Conservation (phyloP, 2,113 vertebrate species). For the Osmerus eperlanus region DNA sequence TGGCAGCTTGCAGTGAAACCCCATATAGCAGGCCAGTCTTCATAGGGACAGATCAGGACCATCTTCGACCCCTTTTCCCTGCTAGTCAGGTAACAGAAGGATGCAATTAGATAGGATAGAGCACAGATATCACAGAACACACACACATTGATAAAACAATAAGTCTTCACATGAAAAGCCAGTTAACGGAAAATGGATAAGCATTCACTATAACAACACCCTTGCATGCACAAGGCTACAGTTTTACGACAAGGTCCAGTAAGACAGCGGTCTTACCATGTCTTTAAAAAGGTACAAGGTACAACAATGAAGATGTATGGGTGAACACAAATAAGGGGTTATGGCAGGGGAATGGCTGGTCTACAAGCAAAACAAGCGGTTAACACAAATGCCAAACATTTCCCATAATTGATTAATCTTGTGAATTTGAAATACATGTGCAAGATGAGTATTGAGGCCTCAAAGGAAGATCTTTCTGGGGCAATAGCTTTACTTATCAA, state of each 20-base stretch:
- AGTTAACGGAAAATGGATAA: background rate
- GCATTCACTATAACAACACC: slow-evolving; percentile 19
- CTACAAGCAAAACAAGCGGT: slow-evolving; percentile 27
- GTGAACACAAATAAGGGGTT: slow-evolving; percentile 3
- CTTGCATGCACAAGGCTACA: slow-evolving; percentile 51
- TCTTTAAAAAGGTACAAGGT: background rate
- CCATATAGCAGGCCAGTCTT: slow-evolving; percentile 99
- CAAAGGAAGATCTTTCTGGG: slow-evolving; percentile 47
- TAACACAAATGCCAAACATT: slow-evolving; percentile 45
- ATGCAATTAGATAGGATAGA: slow-evolving; percentile 83
- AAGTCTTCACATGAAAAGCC: background rate
- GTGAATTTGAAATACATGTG: slow-evolving; percentile 49
- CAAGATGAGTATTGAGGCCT: slow-evolving; percentile 59
- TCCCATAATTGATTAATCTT: slow-evolving; percentile 16
- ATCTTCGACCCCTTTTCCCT: slow-evolving; percentile 92
- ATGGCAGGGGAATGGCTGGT: slow-evolving; percentile 19
- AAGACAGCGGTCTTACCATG: slow-evolving; percentile 20
- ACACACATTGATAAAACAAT: background rate
- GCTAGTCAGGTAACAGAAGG: slow-evolving; percentile 99
- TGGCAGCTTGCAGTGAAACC: slow-evolving; percentile 99
- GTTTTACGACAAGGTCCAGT: slow-evolving; percentile 34
- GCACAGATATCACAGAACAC: slow-evolving; percentile 30
- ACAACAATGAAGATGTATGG: slow-evolving; percentile 29
- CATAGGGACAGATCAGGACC: slow-evolving; percentile 92
- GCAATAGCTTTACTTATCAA: slow-evolving; percentile 48